Evolutionary conservation across 2,888 invertebrate genomes (phyloP), one percentile per base, ranked within the genome.

Genomic region (Carterocephalus palaemon): DNA sequence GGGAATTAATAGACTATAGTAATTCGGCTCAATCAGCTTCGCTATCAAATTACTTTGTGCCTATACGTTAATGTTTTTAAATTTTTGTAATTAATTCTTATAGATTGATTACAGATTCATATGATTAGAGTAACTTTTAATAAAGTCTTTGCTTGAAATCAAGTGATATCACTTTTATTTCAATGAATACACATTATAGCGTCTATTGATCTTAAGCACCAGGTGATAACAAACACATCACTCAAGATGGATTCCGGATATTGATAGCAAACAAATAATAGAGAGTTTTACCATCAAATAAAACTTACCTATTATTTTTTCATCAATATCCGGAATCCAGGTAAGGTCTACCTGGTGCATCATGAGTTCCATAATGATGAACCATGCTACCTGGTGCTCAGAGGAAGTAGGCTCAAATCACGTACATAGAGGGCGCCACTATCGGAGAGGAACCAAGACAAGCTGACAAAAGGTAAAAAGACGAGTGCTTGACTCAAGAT

Each of bases 171-270:
- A 36, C 10, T 24, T 31, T 5, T 12, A 8, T 46, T 38, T 19
- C 4, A 15, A 38, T 23, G 20, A 16, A 12, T 29, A 37, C 37
- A 38, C 33, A 41, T 41, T 49, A 46, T 49, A 41, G 37, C 41
- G 9, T 37, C 40, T 10, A 24, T 12, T 4, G 7, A 9, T 17
- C 10, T 34, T 19, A 5, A 4, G 7, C 28, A 49, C 46, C 49
- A 49, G 49, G 49, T 19, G 47, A 49, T 32, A 45, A 29, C 47
- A 50, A 50, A 50, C 43, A 45, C 17, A 45, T 50, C 43, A 49
- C 42, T 46, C 43, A 49, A 49, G 29, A 49, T 49, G 34, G 43
- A 40, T 40, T 49, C 46, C 43, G 43, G 46, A 49, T 49, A 49
- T 49, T 26, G 17, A 28, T 13, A 32, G 36, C 24, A 15, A 49